A percentile compares a stretch with the other conserved stretches of the same genome.
These are phyloP conservation scores for Bos javanicus DNA, from an alignment of 2,113 vertebrate genomes.

Conservation along the genomic window DNA sequence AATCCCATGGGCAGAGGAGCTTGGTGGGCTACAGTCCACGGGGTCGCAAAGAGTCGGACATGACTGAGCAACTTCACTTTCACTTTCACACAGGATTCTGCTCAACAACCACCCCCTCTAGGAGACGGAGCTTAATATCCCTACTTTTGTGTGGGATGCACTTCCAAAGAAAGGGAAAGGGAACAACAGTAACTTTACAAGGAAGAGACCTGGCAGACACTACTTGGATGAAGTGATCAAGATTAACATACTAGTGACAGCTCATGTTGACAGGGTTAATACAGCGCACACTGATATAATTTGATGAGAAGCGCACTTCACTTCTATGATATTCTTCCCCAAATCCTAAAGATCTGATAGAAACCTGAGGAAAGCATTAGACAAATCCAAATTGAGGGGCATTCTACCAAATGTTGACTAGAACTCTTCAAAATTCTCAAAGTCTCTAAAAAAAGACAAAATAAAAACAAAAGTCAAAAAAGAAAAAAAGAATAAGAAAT, in stretches of 20 bases:
- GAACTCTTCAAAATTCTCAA: not conserved
- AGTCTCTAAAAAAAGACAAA: not conserved
- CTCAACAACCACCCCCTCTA: not conserved
- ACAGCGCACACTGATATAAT: rapidly evolving
- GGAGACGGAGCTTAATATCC: not conserved
- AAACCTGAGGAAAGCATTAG: not conserved
- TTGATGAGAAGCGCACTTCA: not conserved
- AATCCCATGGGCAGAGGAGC: too few species aligned
- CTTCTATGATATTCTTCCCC: not conserved
- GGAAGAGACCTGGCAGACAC: not conserved
- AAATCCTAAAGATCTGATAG: not conserved
- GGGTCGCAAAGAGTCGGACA: too few species aligned
- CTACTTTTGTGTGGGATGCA: not conserved
- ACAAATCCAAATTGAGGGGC: not conserved
- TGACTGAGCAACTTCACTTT: too few species aligned
- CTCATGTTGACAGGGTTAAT: not conserved
- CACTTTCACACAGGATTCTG: not conserved
- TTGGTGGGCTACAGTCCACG: too few species aligned
- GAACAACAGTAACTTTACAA: not conserved
- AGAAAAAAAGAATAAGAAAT: not conserved
- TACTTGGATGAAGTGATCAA: not conserved
- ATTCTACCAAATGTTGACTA: not conserved
- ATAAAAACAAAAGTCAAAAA: not conserved
- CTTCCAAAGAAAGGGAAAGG: not conserved
- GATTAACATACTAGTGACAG: not conserved